Base-by-base conservation (phyloP, 2,888 invertebrate genomes). In the Seira ritae region DNA sequence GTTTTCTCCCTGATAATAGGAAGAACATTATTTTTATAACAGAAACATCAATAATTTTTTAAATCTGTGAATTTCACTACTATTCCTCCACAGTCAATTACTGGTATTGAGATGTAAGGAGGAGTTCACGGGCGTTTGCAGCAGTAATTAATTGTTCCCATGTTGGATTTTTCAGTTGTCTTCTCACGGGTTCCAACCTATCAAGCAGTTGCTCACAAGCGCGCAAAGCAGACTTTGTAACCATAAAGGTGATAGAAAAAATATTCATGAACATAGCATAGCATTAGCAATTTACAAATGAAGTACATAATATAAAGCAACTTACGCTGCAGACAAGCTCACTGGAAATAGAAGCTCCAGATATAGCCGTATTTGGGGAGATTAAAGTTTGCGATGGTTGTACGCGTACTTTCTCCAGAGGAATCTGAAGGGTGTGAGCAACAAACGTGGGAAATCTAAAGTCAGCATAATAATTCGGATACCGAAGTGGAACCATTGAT, bases 401-500 rank as follows among this genome's bases (percentile, higher is more conserved):
- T 1, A 91, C 89, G 46, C 89, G 89, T 10, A 91, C 89, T 79
- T 89, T 86, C 3, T 90, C 89, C 84, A 91, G 80, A 0, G 91
- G 90, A 24, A 91, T 90, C 0, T 90, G 90, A 15, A 91, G 85
- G 73, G 90, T 89, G 80, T 90, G 90, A 1, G 91, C 91, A 85
- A 90, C 90, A 19, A n/a, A n/a, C n/a, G n/a, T n/a, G n/a, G n/a
- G n/a, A n/a, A n/a, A n/a, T n/a, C n/a, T n/a, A n/a, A n/a, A n/a
- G n/a, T n/a, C n/a, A n/a, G n/a, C n/a, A n/a, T n/a, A n/a, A n/a
- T n/a, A n/a, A n/a, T n/a, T n/a, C n/a, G 93, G 93, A 91, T 94
- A 96, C 88, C 93, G 69, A 85, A 86, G 85, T 0, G 87, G 87
- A 19, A 84, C 77, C 1, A 87, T 3, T 10, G 87, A 17, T 22